Conservation (phyloP, 35 echinoderm and acorn worm genomes). For the Lytechinus variegatus region DNA sequence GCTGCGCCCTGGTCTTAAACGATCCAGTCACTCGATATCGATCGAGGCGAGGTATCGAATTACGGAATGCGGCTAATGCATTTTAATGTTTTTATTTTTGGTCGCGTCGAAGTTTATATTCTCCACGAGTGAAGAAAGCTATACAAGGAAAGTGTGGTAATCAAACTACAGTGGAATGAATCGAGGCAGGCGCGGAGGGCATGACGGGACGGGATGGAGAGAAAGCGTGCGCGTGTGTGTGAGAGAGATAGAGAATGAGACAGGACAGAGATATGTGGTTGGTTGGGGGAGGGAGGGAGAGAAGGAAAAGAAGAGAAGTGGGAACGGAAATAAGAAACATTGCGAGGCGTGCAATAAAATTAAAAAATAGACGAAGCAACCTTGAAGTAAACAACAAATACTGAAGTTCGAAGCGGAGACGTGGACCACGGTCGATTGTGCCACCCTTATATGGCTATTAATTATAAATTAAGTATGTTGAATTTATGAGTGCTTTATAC, state of each 20-base stretch:
- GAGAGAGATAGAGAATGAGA: not conserved
- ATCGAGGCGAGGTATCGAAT: not conserved
- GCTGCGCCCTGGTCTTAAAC: not conserved
- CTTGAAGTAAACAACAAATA: too few relatives aligned
- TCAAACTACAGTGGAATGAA: conserved; percentile 1
- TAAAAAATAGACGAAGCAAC: too few relatives aligned
- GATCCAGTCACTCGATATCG: not conserved
- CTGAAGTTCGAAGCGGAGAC: too few relatives aligned
- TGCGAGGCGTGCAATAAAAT: too few relatives aligned
- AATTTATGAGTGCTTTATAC: too few relatives aligned
- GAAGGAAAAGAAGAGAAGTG: not conserved
- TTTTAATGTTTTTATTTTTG: conserved; percentile 21
- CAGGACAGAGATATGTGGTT: not conserved
- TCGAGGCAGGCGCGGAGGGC: not conserved
- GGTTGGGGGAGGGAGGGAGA: too few relatives aligned
- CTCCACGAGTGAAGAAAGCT: not conserved
- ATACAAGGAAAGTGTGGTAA: not conserved
- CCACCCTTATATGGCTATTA: too few relatives aligned
- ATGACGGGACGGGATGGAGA: not conserved
- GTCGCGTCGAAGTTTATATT: not conserved
- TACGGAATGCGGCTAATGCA: conserved; percentile 16
- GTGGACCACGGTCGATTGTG: too few relatives aligned
- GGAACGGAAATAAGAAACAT: too few relatives aligned
- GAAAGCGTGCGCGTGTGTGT: not conserved
- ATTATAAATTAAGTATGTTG: too few relatives aligned